A percentile compares a stretch with the other conserved stretches of the same genome.
These are phyloP conservation scores for Chamaetylas fuelleborni DNA, from an alignment of 2,113 vertebrate genomes.

Conservation along the genomic window DNA sequence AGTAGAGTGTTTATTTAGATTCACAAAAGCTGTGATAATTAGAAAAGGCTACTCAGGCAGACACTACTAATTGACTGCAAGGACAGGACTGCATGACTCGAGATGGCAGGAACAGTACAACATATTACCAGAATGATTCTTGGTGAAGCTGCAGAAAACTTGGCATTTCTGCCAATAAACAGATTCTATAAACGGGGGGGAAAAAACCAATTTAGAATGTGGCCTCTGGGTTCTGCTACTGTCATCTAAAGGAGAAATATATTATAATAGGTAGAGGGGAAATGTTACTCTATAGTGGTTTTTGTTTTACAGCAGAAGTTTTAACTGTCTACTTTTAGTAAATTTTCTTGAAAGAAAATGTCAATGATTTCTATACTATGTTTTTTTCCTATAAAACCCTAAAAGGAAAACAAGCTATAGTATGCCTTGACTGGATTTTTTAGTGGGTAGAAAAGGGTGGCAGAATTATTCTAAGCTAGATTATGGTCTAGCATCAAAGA, in stretches of 20 bases:
- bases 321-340: neutral
- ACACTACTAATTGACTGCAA: neutral
- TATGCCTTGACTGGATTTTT: neutral
- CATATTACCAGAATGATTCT: neutral
- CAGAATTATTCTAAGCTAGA: neutral
- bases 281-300: neutral
- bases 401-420: neutral
- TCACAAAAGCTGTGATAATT: neutral
- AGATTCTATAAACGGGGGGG: neutral
- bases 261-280: neutral
- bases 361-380: neutral
- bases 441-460: neutral
- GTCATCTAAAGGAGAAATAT: neutral
- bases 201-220: neutral
- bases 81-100: neutral
- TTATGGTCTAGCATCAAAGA: neutral
- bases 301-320: neutral
- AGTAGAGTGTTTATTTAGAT: neutral
- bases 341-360: neutral
- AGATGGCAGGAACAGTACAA: neutral
- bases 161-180: slow-evolving; percentile 5
- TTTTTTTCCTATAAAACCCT: neutral
- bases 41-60: neutral
- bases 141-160: neutral
- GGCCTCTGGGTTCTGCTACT: slow-evolving; percentile 18